Conservation (phyloP, 35 echinoderm and acorn worm species). For the Heliocidaris erythrogramma region DNA sequence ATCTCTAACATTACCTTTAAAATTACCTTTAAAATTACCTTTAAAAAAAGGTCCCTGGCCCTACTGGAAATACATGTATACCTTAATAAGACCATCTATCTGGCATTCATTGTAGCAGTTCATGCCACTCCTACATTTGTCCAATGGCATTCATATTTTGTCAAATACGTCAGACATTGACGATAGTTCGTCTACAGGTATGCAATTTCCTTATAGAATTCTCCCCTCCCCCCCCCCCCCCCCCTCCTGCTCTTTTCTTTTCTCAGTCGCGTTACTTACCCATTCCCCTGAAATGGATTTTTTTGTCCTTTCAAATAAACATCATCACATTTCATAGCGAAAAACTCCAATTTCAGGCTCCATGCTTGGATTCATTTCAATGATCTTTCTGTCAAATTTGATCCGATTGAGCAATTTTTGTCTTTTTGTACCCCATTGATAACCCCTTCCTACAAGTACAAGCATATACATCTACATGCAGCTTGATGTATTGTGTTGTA, state of each 20-base stretch:
- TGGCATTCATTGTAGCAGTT: neutral
- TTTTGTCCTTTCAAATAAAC: neutral
- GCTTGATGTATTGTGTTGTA: neutral
- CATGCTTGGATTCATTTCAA: slow-evolving; percentile 3
- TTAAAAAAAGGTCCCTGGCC: neutral
- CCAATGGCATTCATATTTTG: slow-evolving; percentile 1
- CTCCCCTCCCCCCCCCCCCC: neutral
- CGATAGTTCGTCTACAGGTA: neutral
- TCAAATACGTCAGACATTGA: neutral
- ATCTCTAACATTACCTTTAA: neutral
- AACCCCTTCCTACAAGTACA: neutral
- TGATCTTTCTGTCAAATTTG: neutral
- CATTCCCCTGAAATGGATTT: neutral
- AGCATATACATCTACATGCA: neutral
- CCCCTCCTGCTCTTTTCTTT: too few species aligned
- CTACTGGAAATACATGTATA: too few species aligned
- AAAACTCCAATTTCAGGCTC: neutral
- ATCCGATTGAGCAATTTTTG: neutral
- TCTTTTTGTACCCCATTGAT: neutral
- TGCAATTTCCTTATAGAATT: neutral
- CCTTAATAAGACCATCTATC: neutral
- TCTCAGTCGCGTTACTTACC: neutral
- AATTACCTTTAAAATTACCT: neutral
- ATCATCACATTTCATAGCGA: neutral
- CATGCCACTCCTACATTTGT: neutral